phyloP scores from a whole-genome alignment of 2,113 vertebrate genomes.

The Solea solea region DNA sequence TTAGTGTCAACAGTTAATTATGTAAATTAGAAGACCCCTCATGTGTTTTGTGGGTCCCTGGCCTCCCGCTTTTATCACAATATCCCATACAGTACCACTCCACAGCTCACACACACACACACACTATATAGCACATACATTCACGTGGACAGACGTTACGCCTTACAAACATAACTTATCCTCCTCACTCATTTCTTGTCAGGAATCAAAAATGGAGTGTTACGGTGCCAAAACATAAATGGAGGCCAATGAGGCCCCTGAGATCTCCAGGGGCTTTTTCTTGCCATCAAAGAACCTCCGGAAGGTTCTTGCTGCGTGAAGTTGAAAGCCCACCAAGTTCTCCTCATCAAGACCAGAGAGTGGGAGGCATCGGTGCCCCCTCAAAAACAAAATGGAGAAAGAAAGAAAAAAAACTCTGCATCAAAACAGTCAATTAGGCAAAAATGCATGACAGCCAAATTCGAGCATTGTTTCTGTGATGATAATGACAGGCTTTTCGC shows the following conservation, averaged over 20 bases:
- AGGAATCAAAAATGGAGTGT: slow-evolving; percentile 65
- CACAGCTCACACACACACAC: slow-evolving; percentile 41
- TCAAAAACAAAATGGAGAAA: slow-evolving; percentile 60
- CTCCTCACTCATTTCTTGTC: slow-evolving; percentile 65
- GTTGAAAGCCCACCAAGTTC: slow-evolving; percentile 77
- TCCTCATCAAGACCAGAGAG: slow-evolving; percentile 57
- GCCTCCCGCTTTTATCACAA: slow-evolving; percentile 68
- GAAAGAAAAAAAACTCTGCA: slow-evolving; percentile 57
- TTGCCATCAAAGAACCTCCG: slow-evolving; percentile 79
- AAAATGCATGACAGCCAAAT: slow-evolving; percentile 83
- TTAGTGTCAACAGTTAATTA: slow-evolving; percentile 84
- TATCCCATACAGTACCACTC: slow-evolving; percentile 62
- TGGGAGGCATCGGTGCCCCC: slow-evolving; percentile 56
- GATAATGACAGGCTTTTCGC: slow-evolving; percentile 75
- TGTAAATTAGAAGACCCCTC: slow-evolving; percentile 79
- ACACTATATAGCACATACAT: slow-evolving; percentile 47
- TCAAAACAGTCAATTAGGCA: slow-evolving; percentile 83
- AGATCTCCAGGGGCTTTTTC: slow-evolving; percentile 70
- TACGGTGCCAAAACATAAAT: slow-evolving; percentile 71
- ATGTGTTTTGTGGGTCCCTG: slow-evolving; percentile 68
- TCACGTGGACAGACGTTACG: slow-evolving; percentile 54
- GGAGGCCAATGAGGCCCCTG: slow-evolving; percentile 70
- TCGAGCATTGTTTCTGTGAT: slow-evolving; percentile 78
- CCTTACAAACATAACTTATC: slow-evolving; percentile 59
- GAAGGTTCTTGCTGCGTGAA: slow-evolving; percentile 80